Evolutionary conservation across 2,113 vertebrate species (phyloP), one percentile per base, ranked within the genome.

Genomic region (Onychostruthus taczanowskii): DNA sequence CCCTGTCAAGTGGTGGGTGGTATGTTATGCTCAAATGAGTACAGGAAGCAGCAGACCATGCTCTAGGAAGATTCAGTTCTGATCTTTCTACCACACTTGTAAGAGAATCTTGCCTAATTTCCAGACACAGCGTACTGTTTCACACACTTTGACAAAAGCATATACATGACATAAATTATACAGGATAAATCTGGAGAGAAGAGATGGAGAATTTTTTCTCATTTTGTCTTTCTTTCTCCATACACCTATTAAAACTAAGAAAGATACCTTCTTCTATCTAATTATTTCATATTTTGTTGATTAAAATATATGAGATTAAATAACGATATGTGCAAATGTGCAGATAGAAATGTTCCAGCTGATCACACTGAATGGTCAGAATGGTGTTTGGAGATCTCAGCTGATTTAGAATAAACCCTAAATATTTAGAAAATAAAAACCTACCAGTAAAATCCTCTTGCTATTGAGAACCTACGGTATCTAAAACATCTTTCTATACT

Each of bases 401-500:
- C 2, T 72, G 16, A 7, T 63, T 82, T 87, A 19, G 13, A 90
- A 61, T 37, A 85, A 91, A 56, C 14, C 5, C 1, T n/a, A 79
- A 75, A 50, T 68, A 78, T 44, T 75, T 59, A 44, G 35, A 61
- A 52, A 23, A 58, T 33, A 61, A 28, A 82, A 91, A 44, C 19
- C 1, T 2, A 0, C 10, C 16, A 73, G 6, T 69, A 69, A 82
- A 90, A 61, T 26, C 47, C 1, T 53, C 16, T 41, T 52, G 10
- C 15, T 68, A 2, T 43, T 37, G 21, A n/a, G 4, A n/a, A 2
- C 1, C 31, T 50, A 33, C 13, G 41, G 1, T n/a, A 46, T 30
- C 18, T 53, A 70, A 56, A 70, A 2, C 5, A 52, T 67, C 9
- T 13, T 81, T 5, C 13, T 67, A 1, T n/a, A 30, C 2, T 43